A percentile compares a stretch with the other conserved stretches of the same genome.
phyloP scores from a whole-genome alignment of 2,797 vertebrate genomes.

The Spinus olivaceus region DNA sequence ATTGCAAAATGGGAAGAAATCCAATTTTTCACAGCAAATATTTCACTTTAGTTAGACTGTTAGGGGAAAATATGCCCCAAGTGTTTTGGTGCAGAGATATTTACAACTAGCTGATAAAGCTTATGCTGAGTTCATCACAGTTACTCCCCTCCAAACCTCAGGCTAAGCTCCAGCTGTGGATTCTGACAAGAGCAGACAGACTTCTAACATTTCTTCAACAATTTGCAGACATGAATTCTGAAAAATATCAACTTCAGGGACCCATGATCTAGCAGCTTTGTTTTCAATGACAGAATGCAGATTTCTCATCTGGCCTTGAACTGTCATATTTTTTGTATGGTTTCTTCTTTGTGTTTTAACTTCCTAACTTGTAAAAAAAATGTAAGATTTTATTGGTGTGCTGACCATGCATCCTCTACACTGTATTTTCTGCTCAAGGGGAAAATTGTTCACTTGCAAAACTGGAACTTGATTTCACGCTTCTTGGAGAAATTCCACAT shows the following conservation, averaged over 20 bases:
- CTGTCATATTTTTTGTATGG: neutral
- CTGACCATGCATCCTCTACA: neutral
- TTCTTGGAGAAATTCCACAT: constrained; percentile 38
- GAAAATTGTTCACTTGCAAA: constrained; percentile 53
- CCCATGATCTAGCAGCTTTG: neutral
- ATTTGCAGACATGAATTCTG: neutral
- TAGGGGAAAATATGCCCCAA: neutral
- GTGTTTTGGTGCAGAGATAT: neutral
- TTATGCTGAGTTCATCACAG: neutral
- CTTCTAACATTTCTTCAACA: neutral
- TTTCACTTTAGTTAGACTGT: neutral
- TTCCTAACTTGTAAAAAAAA: neutral
- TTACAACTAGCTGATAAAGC: neutral
- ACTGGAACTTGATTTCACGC: constrained; percentile 53
- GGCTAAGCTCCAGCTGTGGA: neutral
- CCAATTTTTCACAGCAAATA: neutral
- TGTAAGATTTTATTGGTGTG: neutral
- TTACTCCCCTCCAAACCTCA: neutral
- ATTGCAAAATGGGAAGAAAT: constrained; percentile 11
- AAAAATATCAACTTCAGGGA: neutral
- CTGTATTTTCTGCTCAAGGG: constrained; percentile 31
- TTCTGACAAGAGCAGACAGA: neutral
- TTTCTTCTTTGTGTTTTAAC: neutral
- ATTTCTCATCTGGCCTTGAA: neutral
- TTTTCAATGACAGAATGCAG: neutral